These are phyloP conservation scores for Carollia perspicillata DNA, from an alignment of 2,113 vertebrate species.

Conservation along the genomic window DNA sequence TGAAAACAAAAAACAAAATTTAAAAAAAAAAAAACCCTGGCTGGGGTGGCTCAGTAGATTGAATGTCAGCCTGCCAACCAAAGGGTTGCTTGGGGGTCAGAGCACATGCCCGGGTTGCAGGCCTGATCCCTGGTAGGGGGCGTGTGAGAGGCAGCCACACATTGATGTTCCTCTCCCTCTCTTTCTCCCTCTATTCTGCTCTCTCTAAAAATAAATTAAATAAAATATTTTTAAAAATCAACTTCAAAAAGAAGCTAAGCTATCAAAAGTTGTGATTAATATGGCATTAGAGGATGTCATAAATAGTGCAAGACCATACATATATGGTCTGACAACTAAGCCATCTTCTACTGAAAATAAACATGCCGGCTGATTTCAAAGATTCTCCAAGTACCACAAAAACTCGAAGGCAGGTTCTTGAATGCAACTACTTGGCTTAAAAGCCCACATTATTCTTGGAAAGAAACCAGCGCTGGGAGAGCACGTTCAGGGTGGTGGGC, in stretches of 20 bases:
- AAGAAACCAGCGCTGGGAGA: neutral
- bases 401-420: neutral
- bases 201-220: no score
- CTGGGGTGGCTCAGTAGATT: no score
- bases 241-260: neutral
- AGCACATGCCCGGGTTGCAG: no score
- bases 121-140: no score
- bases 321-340: neutral
- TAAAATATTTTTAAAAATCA: no score
- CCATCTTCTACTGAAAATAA: neutral
- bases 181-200: no score
- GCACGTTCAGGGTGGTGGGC: neutral
- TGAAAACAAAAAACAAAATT: neutral
- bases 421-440: neutral
- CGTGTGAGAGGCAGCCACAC: no score
- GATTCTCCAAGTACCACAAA: neutral
- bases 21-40: no score
- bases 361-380: neutral
- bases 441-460: neutral
- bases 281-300: neutral
- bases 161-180: no score
- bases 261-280: neutral
- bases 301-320: neutral
- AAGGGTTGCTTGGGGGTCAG: no score
- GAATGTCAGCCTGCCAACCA: no score